Base-by-base conservation (phyloP, 2,888 invertebrate species). In the Drosophila austrosaltans region DNA sequence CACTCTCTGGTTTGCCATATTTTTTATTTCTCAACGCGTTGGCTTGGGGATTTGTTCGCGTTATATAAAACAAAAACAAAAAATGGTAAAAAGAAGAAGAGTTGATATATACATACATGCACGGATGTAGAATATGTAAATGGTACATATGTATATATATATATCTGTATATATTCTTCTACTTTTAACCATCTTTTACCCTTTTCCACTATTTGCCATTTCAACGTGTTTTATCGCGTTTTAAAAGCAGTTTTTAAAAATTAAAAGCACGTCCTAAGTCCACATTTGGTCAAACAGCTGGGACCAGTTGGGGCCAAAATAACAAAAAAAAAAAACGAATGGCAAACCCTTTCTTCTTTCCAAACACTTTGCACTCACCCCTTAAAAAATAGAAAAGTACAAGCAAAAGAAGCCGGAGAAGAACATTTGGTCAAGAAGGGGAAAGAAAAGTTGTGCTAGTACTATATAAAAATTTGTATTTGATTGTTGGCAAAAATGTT, bases 191-290 rank as follows among this genome's bases (percentile, higher is more conserved):
- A 64, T 8, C 53, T 8, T 8, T 8, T 8, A 10, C n/a, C 20
- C 65, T 67, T 66, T 66, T 20, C 62, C 66, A 78, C 75, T 75
- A 77, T 86, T 82, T 84, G 78, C 75, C 77, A 80, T 75, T 81
- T 78, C 75, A 89, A 84, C 87, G 89, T 89, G 82, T 90, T 90
- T 90, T 91, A 90, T 91, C 89, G 83, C 89, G 80, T 90, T 88
- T 81, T 82, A 82, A 90, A 79, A 89, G 85, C 85, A 82, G 86
- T 86, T 89, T 83, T 84, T 84, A 87, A 90, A 90, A 88, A 90
- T 90, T 89, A 90, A 91, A 90, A 90, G 83, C 90, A 91, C 89
- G 88, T 91, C 87, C 90, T 87, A 89, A 89, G 89, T 89, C 87
- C 83, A 85, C 87, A 85, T 81, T 82, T 81, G 86, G 86, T 81